Base-by-base conservation (phyloP, 1,140 invertebrate species). In the Gonatopus flavifemur region DNA sequence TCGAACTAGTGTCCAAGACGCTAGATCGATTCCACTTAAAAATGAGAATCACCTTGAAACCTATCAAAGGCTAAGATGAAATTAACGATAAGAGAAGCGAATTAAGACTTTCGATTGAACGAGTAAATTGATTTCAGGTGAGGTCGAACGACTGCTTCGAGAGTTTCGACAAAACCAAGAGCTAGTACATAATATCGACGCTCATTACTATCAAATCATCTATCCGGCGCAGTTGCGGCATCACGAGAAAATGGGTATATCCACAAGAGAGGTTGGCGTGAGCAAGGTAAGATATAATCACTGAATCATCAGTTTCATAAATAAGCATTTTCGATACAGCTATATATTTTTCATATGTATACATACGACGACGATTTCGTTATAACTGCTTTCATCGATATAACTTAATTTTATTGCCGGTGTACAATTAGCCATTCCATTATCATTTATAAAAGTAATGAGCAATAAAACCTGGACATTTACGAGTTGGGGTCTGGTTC, bases 171-270 rank as follows among this genome's bases (percentile, higher is more conserved):
- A 94, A 75, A 96, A 96, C 78, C 90, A 93, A 77, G 88, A 94
- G 75, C 81, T 96, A 81, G 89, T 95, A 59, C 83, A 86, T 54
- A 93, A 90, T 78, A 93, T 95, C 76, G 91, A 90, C 55, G 84
- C 86, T 37, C 88, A 93, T 76, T 93, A 88, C 74, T 95, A 94
- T 81, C 91, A 95, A 80, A 94, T 96, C 75, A 94, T 94, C 64
- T 95, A 94, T 81, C 93, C 93, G 48, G 90, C 94, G 59, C 93
- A 95, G 82, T 81, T 94, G 69, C 87, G 92, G 49, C 90, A 94
- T 78, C 91, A 94, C 82, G 90, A 94, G 80, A 94, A 94, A 81
- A 91, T 94, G 88, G 92, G 92, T 67, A 94, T 95, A 71, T 94
- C 89, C 57, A 93, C 90, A 49, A 83, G 90, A 72, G 90, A 93